Evolutionary conservation across 1,140 invertebrate genomes (phyloP).

Genomic region (Bombus balteatus): DNA sequence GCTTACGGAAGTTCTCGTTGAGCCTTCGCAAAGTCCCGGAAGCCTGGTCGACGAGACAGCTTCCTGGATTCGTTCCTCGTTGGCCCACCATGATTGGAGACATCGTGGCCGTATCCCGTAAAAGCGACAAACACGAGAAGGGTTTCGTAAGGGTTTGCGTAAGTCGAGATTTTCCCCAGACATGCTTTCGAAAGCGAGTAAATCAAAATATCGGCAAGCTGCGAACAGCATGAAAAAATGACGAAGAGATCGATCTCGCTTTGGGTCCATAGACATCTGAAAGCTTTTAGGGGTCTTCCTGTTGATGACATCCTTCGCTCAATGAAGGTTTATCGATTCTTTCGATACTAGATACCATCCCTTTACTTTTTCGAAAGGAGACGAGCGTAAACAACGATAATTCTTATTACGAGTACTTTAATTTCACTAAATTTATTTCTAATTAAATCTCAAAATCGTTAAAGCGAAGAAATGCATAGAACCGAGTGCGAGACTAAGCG

Average conservation of each 20-base stretch:
- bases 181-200: background rate
- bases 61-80: background rate
- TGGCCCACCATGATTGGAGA: no score
- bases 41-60: constrained; percentile 5
- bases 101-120: constrained; percentile 16
- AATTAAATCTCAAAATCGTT: no score
- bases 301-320: background rate
- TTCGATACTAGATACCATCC: no score
- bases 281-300: background rate
- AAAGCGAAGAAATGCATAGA: no score
- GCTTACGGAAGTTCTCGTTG: background rate
- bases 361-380: no score
- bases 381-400: no score
- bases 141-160: constrained; percentile 54
- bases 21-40: background rate
- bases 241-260: no score
- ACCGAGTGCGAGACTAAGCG: background rate
- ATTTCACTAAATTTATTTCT: no score
- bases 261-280: background rate
- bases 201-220: constrained; percentile 11
- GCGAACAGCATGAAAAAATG: background rate
- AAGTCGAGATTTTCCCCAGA: constrained; percentile 5
- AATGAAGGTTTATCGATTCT: background rate
- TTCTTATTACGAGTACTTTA: no score
- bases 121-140: constrained; percentile 58